These are phyloP conservation scores for Cirrhinus mrigala DNA, from an alignment of 2,797 vertebrate genomes.

Conservation along the genomic window DNA sequence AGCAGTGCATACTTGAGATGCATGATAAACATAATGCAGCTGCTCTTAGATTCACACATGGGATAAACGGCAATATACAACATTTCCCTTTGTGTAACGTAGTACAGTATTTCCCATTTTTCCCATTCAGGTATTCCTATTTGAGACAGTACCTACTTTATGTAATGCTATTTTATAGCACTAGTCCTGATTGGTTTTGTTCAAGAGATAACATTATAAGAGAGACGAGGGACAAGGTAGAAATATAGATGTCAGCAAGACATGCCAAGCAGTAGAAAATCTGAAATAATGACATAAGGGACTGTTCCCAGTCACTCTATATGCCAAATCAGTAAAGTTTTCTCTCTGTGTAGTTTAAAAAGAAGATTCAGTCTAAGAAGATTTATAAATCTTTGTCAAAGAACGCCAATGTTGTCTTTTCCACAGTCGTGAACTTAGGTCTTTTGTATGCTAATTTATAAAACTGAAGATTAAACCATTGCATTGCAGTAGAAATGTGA, in stretches of 20 bases:
- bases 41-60: background rate
- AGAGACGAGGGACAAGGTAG: background rate
- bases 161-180: background rate
- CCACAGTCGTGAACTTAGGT: background rate
- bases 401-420: background rate
- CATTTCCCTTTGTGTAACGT: background rate
- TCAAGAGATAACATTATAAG: background rate
- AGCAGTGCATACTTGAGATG: background rate
- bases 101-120: background rate
- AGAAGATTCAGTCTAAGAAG: background rate
- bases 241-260: conserved; percentile 10
- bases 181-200: background rate
- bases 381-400: background rate
- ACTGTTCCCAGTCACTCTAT: background rate
- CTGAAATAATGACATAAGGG: background rate
- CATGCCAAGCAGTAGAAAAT: background rate
- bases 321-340: background rate
- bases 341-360: background rate
- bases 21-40: background rate
- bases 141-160: background rate
- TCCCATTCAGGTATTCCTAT: background rate
- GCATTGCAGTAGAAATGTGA: background rate
- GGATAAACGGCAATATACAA: background rate
- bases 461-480: background rate
- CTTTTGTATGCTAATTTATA: background rate